Base-by-base conservation (phyloP, 2,113 vertebrate genomes). In the Mobula birostris region DNA sequence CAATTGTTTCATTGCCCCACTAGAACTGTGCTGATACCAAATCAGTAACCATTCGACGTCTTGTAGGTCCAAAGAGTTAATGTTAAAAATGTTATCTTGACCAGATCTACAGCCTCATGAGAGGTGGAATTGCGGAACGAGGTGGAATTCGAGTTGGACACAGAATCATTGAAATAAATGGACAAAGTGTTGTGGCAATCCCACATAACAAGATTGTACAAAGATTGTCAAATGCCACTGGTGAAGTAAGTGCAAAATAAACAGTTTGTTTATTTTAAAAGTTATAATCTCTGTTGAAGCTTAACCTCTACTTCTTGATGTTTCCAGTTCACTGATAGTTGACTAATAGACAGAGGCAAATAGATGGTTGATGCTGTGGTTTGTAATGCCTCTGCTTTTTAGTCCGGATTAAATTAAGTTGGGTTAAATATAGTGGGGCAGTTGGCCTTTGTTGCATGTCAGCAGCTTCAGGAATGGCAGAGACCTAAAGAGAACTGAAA, bases 91-190 rank as follows among this genome's bases (percentile, higher is more conserved):
- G 5, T 74, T 29, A 32, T 90, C 0, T 70, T 56, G 32, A 11
- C 70, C 95, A 99, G 99, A 99, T 99, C 96, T 99, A 98, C 96
- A 99, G 98, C 95, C 97, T 99, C 82, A 98, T 99, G 96, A 97
- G 99, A 0, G 99, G 99, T 0, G 98, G 99, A 66, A 99, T 99
- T 0, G 99, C 99, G 0, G 99, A 99, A 95, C 97, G 98, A 7
- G 99, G 99, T 0, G 99, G 99, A 9, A 97, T 99, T 94, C 97
- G 99, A 0, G 99, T 99, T 12, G 99, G 99, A 0, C 99, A 99
- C 95, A 98, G 98, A 94, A 99, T 99, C 96, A 99, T 99, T 0
- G 99, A 99, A 96, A 98, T 99, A 97, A 99, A 99, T 0, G 98
- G 98, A 72, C 98, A 99, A 95, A 99, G 99, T 0, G 98, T 99